Percentiles rank a stretch among this genome's conserved stretches.
phyloP scores from a whole-genome alignment of 2,888 invertebrate species.

The Orgyia antiqua region DNA sequence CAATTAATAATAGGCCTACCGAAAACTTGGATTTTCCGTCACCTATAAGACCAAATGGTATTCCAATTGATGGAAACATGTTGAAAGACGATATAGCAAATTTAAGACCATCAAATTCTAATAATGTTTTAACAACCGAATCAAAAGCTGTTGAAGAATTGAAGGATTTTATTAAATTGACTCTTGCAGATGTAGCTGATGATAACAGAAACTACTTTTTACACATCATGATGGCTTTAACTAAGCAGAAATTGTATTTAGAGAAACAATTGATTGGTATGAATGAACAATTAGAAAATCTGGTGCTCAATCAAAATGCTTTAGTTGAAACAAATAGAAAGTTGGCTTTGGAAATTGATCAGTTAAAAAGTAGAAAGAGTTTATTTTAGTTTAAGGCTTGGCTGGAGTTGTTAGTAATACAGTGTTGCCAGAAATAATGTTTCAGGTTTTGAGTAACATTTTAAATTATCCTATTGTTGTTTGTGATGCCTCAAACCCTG shows the following conservation, averaged over 20 bases:
- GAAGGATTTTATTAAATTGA: conserved; percentile 61
- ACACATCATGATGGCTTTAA: conserved; percentile 68
- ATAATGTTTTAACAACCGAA: conserved; percentile 31
- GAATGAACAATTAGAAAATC: conserved; percentile 49
- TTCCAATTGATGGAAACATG: conserved; percentile 37
- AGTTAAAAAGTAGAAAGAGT: conserved; percentile 51
- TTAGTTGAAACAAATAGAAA: conserved; percentile 71
- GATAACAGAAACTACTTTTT: conserved; percentile 65
- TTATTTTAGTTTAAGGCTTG: conserved; percentile 13
- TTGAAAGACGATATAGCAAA: conserved; percentile 36
- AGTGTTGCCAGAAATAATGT: background rate
- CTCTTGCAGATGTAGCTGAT: conserved; percentile 56
- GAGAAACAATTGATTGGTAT: conserved; percentile 58
- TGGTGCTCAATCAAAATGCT: conserved; percentile 56
- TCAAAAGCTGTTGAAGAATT: conserved; percentile 49
- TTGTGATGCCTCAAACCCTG: no score
- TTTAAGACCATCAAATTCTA: conserved; percentile 29
- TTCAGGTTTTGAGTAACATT: background rate
- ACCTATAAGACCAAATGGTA: conserved; percentile 46
- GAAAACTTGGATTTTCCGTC: conserved; percentile 52
- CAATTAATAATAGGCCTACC: conserved; percentile 40
- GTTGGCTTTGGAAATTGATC: conserved; percentile 65
- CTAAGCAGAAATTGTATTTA: conserved; percentile 66
- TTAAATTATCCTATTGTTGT: no score
- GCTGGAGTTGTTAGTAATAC: background rate